phyloP scores from a whole-genome alignment of 2,113 vertebrate species.

The Nothocercus nigrocapillus region DNA sequence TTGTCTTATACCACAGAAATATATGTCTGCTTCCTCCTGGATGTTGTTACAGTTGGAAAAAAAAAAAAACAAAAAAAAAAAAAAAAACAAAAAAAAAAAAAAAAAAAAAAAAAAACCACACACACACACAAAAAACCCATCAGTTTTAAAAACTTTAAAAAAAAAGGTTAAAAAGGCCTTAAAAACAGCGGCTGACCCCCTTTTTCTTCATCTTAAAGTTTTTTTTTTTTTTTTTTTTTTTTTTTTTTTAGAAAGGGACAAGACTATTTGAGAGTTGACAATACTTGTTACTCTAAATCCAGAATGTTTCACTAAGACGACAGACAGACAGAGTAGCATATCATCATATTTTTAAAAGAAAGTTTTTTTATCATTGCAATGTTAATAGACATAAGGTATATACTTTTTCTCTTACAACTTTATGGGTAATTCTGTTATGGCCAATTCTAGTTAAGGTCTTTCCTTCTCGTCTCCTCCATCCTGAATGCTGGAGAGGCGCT shows the following conservation, averaged over 20 bases:
- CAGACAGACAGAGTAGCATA: too few species aligned
- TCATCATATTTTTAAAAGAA: not conserved
- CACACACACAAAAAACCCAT: not conserved
- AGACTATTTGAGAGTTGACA: not conserved
- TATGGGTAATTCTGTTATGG: fast-evolving
- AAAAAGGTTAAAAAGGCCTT: not conserved
- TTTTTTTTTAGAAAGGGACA: too few species aligned
- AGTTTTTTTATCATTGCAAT: not conserved
- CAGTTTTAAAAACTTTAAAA: not conserved
- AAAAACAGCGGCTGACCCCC: not conserved
- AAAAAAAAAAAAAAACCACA: too few species aligned
- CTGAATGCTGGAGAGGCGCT: not conserved
- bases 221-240: too few species aligned
- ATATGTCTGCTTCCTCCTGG: not conserved
- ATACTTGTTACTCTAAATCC: not conserved
- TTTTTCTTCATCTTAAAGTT: not conserved
- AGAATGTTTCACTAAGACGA: not conserved
- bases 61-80: too few species aligned
- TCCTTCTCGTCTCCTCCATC: fast-evolving
- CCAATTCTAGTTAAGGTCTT: fast-evolving
- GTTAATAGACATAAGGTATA: fast-evolving
- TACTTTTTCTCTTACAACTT: not conserved
- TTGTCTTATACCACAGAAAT: not conserved
- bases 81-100: too few species aligned
- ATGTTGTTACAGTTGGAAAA: not conserved